Evolutionary conservation across 2,888 invertebrate genomes (phyloP), one percentile per base, ranked within the genome.

Genomic region (Cosmia trapezina): DNA sequence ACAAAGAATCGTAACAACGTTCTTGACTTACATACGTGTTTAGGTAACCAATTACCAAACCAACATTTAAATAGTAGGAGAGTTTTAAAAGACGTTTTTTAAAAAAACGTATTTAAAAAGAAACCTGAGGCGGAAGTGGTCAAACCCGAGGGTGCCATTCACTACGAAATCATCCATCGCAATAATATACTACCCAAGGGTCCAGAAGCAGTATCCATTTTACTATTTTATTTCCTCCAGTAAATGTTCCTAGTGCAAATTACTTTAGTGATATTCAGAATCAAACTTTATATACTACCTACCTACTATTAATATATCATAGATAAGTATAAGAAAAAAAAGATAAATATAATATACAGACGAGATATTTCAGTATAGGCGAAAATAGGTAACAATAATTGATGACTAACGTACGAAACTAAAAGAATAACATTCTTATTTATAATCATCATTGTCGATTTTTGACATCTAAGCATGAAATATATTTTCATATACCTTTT

Each of bases 91-190:
- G 12, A 73, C 17, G 28, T 53, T 43, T 22, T 22, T 14, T 19
- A 43, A 70, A 77, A 41, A 53, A 76, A 49, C 47, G 33, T 54
- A 70, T 70, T 75, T 69, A 57, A 61, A 65, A 71, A 76, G 47
- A 76, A 77, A 63, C 49, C 66, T 66, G 51, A 56, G 11, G 59
- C 45, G 79, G 80, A 80, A 78, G 80, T 80, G 73, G 70, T 80
- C 71, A 76, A 71, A 75, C 78, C 78, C 78, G 56, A 64, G 71
- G 43, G n/a, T n/a, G n/a, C 37, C 63, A n/a, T 37, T 63, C n/a
- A 2, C 76, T 68, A 72, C 61, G 43, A 78, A 75, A 71, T 76
- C 60, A 68, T 73, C 62, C 54, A 64, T 70, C 61, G 61, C 72
- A 79, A 83, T 74, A 70, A 70, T 28, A 28, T 28, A 3, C 53